Conservation (phyloP, 2,113 vertebrate genomes). For the Lampris megalopsis region DNA sequence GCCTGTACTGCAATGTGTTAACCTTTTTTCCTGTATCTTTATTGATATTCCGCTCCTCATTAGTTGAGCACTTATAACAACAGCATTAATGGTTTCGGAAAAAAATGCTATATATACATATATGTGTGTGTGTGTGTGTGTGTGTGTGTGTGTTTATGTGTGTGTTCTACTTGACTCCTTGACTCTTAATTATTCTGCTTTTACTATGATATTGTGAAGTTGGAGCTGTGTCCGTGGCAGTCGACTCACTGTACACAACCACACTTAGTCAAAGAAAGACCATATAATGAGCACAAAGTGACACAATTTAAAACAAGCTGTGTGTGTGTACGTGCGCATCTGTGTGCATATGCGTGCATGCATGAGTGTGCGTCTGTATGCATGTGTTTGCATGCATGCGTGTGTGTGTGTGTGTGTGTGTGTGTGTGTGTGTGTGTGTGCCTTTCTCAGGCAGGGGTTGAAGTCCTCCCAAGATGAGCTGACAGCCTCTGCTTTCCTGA, state of each 20-base stretch:
- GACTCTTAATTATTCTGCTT: no score
- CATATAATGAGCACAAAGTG: neutral
- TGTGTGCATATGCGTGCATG: slow-evolving; percentile 23
- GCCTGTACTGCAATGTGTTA: no score
- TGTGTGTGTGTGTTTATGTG: no score
- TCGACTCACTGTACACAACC: neutral
- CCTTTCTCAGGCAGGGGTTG: slow-evolving; percentile 80
- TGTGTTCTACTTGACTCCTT: no score
- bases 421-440: slow-evolving; percentile 24
- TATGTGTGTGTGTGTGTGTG: neutral
- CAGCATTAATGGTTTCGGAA: no score
- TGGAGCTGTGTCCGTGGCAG: no score
- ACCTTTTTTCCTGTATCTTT: no score
- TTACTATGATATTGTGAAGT: no score
- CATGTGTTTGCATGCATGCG: neutral
- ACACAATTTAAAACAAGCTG: neutral
- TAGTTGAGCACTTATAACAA: no score
- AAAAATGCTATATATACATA: neutral
- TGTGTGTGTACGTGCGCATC: slow-evolving; percentile 25
- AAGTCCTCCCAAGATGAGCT: slow-evolving; percentile 83
- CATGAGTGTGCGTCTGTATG: slow-evolving; percentile 17
- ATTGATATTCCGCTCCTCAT: no score
- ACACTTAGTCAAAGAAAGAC: slow-evolving; percentile 10
- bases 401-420: slow-evolving; percentile 22
- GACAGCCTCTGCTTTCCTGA: slow-evolving; percentile 81